phyloP scores from a whole-genome alignment of 2,113 vertebrate species.

The Columba janthina region DNA sequence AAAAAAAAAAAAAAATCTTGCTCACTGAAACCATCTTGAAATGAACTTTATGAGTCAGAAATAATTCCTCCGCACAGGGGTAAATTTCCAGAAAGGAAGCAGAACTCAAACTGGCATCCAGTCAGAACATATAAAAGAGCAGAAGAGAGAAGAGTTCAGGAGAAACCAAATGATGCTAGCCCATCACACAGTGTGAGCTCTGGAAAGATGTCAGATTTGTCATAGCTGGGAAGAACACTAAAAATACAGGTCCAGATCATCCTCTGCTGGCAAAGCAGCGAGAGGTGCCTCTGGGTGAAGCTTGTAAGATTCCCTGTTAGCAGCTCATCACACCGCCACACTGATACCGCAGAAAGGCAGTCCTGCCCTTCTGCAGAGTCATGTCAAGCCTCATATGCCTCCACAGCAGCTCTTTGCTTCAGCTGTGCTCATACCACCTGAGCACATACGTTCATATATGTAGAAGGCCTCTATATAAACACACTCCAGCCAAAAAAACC shows the following conservation, averaged over 20 bases:
- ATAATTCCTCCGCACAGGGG: not conserved
- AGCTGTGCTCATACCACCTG: not conserved
- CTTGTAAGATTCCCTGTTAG: not conserved
- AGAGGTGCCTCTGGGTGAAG: not conserved
- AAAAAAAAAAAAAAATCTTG: not conserved
- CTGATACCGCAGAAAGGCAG: not conserved
- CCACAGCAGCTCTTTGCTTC: not conserved
- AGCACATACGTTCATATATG: rapidly evolving
- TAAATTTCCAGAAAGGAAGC: not conserved
- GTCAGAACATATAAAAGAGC: not conserved
- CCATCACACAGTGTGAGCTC: not conserved
- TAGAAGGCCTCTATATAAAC: not conserved
- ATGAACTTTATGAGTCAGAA: not conserved
- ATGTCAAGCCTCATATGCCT: not conserved
- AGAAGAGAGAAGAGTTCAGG: not conserved
- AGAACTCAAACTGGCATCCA: not conserved
- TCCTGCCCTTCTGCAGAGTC: not conserved
- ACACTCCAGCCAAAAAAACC: not conserved
- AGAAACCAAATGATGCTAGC: not conserved
- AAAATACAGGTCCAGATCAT: not conserved
- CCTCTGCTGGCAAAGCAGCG: not conserved
- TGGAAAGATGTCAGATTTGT: not conserved
- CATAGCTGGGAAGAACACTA: not conserved
- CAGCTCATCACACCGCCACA: not conserved
- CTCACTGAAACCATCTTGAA: not conserved